A percentile compares a stretch with the other conserved stretches of the same genome.
Conservation (phyloP, 2,113 vertebrate species). For the Ochotona curzoniae region DNA sequence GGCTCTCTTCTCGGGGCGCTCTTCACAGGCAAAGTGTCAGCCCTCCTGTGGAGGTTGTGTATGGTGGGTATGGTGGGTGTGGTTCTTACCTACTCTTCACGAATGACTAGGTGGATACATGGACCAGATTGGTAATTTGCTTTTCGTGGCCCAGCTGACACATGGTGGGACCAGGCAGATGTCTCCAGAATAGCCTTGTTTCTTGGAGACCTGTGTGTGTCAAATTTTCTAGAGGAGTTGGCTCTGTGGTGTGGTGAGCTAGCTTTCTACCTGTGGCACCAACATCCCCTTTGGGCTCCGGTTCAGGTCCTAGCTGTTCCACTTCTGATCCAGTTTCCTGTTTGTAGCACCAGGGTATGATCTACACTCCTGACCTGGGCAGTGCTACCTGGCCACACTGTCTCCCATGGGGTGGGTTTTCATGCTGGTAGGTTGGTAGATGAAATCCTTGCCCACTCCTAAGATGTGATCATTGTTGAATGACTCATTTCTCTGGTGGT, state of each 20-base stretch:
- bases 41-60: accelerated
- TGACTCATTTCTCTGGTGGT: neutral
- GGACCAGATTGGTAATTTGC: neutral
- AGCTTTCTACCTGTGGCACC: neutral
- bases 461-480: neutral
- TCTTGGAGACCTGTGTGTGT: neutral
- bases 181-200: neutral
- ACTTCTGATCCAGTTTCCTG: no score
- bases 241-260: no score
- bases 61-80: accelerated
- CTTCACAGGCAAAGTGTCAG: neutral
- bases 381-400: neutral
- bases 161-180: neutral
- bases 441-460: neutral
- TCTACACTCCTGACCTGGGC: no score
- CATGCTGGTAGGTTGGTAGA: neutral
- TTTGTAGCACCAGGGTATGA: no score
- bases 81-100: neutral
- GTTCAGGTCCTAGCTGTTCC: no score
- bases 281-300: neutral
- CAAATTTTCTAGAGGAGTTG: neutral
- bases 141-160: accelerated
- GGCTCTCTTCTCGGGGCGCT: neutral
- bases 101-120: neutral
- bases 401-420: neutral